A percentile compares a stretch with the other conserved stretches of the same genome.
phyloP scores from a whole-genome alignment of 1,140 invertebrate species.

The Apis dorsata region DNA sequence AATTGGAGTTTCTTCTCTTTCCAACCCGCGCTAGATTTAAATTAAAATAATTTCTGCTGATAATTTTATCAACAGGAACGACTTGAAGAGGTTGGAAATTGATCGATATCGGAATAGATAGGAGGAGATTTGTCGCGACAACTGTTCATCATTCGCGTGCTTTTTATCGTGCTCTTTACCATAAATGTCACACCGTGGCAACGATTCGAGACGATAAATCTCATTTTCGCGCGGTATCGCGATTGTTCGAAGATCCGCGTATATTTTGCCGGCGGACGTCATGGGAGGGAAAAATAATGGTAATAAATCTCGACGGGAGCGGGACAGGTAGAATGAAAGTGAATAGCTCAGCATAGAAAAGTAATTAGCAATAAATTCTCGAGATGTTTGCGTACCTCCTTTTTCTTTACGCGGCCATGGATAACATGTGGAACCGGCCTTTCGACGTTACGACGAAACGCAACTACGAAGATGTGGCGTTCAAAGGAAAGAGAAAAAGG shows the following conservation, averaged over 20 bases:
- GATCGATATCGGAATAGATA: background rate
- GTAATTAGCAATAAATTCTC: conserved; percentile 65
- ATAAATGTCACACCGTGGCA: background rate
- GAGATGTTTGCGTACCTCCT: conserved; percentile 16
- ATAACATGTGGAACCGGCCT: conserved; percentile 11
- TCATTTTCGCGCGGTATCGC: conserved; percentile 47
- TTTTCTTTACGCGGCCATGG: conserved; percentile 40
- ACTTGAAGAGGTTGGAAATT: background rate
- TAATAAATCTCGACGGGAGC: conserved; percentile 49
- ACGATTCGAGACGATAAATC: conserved; percentile 39
- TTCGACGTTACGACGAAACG: conserved; percentile 5
- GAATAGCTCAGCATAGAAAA: conserved; percentile 53
- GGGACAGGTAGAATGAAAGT: conserved; percentile 1
- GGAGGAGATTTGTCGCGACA: background rate
- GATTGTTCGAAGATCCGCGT: conserved; percentile 49
- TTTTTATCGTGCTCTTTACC: background rate
- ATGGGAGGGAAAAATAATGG: conserved; percentile 47
- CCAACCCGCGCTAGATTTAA: no score
- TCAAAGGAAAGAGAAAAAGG: no score
- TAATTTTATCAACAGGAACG: background rate
- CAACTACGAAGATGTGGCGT: conserved; percentile 12
- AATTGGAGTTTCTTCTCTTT: no score
- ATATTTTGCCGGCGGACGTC: conserved; percentile 37
- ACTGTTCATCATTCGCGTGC: no score
- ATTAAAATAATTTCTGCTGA: no score